A percentile compares a stretch with the other conserved stretches of the same genome.
Evolutionary conservation across 2,113 vertebrate genomes (phyloP).

Genomic region (Oreochromis tanganicae): DNA sequence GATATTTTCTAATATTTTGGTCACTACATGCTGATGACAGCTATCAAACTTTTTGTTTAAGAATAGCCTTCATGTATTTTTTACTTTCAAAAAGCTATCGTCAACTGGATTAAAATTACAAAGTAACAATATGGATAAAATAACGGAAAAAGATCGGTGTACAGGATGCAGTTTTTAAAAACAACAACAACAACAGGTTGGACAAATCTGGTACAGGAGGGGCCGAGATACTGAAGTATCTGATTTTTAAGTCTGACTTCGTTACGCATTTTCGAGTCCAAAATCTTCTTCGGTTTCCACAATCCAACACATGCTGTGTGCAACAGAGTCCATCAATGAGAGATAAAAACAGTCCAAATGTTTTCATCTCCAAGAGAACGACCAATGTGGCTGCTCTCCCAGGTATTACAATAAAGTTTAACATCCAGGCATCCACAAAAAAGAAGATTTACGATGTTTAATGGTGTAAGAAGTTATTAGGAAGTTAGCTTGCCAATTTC

Average conservation of each 20-base stretch:
- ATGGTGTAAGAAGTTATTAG: not conserved
- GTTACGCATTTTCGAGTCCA: accelerated
- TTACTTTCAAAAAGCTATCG: not conserved
- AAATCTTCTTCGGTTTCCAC: not conserved
- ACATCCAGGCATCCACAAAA: accelerated
- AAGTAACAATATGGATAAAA: not conserved
- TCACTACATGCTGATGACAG: not conserved
- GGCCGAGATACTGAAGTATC: not conserved
- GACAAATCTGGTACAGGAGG: not conserved
- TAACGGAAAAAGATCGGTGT: not conserved
- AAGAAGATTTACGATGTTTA: not conserved
- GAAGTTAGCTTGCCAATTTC: not conserved
- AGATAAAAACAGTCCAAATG: not conserved
- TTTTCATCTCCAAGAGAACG: not conserved
- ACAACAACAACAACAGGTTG: not conserved
- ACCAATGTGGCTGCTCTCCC: not conserved
- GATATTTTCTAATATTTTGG: not conserved
- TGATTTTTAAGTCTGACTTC: not conserved
- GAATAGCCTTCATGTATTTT: not conserved
- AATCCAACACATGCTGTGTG: not conserved
- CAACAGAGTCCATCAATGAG: not conserved
- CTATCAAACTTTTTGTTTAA: not conserved
- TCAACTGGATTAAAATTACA: not conserved
- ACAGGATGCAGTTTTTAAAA: not conserved
- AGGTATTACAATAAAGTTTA: not conserved